Evolutionary conservation across 2,797 vertebrate species (phyloP), one percentile per base, ranked within the genome.

Genomic region (Vultur gryphus): DNA sequence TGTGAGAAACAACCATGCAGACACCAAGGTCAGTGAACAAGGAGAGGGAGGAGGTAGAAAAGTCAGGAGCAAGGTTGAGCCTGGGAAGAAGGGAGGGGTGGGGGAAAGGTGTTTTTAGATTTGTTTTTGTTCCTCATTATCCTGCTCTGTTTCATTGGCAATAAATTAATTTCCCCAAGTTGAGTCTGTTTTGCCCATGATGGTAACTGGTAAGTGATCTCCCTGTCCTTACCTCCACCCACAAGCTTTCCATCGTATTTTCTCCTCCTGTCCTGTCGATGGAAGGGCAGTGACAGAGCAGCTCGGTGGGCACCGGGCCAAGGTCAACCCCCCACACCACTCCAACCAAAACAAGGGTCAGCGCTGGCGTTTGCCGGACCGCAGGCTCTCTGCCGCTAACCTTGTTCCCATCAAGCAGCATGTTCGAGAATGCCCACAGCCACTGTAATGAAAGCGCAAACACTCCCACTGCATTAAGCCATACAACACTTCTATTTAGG

Each of bases 361-460:
- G 35, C 2, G 31, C 61, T 35, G 65, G 11, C 6, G 7, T 10
- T 20, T 17, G 65, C 48, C 49, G 58, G 31, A 9, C 25, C 19
- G 0, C 1, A 19, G 26, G n/a, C 37, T 49, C 44, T 25, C 55
- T 64, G 77, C 66, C 28, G 2, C 41, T 5, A 10, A 16, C 35
- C 61, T 18, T 16, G 13, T 2, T 66, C n/a, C 61, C 77, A n/a
- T 6, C 57, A 18, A 35, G n/a, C 19, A 31, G 20, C 2, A 0
- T 0, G 1, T 6, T 24, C 6, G 2, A 43, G 25, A 69, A 33
- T 7, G n/a, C 25, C 67, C 69, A 25, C 55, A 51, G 33, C 29
- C 55, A 9, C 52, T 3, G 3, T 1, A 35, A 9, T 4, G 9
- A 13, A n/a, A n/a, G 44, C 2, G 11, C 55, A 11, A 67, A 71